These are phyloP conservation scores for Pristionchus pacificus DNA, from an alignment of 1,140 invertebrate species.

Conservation along the genomic window DNA sequence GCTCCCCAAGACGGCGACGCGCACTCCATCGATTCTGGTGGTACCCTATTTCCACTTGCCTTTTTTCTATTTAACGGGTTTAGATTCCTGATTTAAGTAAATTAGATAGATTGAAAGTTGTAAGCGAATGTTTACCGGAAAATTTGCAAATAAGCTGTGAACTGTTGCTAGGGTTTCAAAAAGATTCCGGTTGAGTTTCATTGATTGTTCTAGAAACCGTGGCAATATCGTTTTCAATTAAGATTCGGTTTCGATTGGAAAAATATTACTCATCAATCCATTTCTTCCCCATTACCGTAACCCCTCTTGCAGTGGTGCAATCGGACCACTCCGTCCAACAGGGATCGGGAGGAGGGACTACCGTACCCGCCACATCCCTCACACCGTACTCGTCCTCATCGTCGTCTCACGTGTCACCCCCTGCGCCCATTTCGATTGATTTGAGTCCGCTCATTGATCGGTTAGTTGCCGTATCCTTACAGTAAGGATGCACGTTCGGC, in stretches of 20 bases:
- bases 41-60: conserved; percentile 32
- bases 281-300: not conserved
- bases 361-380: conserved; percentile 2
- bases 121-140: no score
- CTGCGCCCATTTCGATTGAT: conserved; percentile 2
- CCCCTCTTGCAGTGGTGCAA: conserved; percentile 50
- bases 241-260: no score
- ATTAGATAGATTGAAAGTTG: no score
- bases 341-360: no score
- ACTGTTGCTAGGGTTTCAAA: no score
- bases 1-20: conserved; percentile 26
- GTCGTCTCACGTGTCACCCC: not conserved
- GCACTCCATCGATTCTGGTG: conserved; percentile 54
- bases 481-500: no score
- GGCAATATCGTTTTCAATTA: no score
- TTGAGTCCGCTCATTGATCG: not conserved
- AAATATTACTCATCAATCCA: no score
- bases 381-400: not conserved
- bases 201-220: no score
- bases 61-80: no score
- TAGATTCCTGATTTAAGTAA: not conserved
- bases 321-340: conserved; percentile 55
- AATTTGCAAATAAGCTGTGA: no score
- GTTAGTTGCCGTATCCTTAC: not conserved
- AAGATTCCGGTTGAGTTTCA: no score